Conservation (phyloP, 2,888 invertebrate genomes). For the Hylaea fasciaria region DNA sequence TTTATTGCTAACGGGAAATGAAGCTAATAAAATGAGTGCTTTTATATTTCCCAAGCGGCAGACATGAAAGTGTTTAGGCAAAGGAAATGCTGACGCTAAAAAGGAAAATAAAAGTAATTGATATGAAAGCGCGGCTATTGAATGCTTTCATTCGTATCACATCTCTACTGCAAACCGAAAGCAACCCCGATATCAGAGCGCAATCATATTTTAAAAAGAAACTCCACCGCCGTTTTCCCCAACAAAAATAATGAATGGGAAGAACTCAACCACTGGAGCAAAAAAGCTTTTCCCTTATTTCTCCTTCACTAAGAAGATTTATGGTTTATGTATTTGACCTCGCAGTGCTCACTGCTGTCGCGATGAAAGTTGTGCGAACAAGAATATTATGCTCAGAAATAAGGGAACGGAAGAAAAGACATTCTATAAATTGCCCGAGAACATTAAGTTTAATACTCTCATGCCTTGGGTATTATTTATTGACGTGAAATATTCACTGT, state of each 20-base stretch:
- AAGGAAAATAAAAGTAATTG: constrained; percentile 13
- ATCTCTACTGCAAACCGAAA: constrained; percentile 31
- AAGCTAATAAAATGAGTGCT: background rate
- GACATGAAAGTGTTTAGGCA: constrained; percentile 4
- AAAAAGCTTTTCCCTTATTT: constrained; percentile 64
- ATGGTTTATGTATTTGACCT: constrained; percentile 77
- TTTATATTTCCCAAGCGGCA: background rate
- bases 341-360: constrained; percentile 62
- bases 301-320: constrained; percentile 67
- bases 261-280: constrained; percentile 63
- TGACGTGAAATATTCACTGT: constrained; percentile 37
- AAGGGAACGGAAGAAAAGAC: constrained; percentile 53
- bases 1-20: background rate
- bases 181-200: constrained; percentile 32
- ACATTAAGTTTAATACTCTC: constrained; percentile 50
- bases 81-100: background rate
- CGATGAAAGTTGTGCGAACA: constrained; percentile 66
- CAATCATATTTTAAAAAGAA: constrained; percentile 42
- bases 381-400: constrained; percentile 60
- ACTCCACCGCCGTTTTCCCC: constrained; percentile 46
- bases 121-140: constrained; percentile 16
- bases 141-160: constrained; percentile 21
- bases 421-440: constrained; percentile 52
- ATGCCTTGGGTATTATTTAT: constrained; percentile 36
- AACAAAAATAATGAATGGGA: constrained; percentile 67